Percentiles rank a stretch among this genome's conserved stretches.
Evolutionary conservation across 1,140 invertebrate genomes (phyloP).

Genomic region (Neodiprion fabricii): DNA sequence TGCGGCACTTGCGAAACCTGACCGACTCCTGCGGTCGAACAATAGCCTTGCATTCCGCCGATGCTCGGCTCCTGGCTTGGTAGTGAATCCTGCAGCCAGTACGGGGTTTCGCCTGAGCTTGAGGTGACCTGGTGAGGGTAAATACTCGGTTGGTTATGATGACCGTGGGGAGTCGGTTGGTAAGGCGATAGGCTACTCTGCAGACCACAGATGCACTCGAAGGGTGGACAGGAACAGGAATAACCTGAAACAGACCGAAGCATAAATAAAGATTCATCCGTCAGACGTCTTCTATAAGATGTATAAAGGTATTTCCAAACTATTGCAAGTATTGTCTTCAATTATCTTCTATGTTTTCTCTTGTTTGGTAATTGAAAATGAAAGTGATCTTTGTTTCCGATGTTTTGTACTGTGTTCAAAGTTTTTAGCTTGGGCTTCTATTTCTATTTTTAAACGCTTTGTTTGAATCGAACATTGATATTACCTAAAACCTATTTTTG

Average conservation of each 20-base stretch:
- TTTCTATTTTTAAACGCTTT: no score
- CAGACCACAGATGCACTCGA: conserved; percentile 66
- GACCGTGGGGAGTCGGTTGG: conserved; percentile 47
- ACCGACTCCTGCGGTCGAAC: conserved; percentile 8
- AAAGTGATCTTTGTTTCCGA: no score
- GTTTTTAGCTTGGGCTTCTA: no score
- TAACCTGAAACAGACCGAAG: conserved; percentile 58
- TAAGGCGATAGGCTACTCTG: conserved; percentile 43
- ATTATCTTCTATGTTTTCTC: no score
- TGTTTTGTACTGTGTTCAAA: no score
- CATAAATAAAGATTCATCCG: conserved; percentile 18
- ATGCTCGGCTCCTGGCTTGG: conserved; percentile 39
- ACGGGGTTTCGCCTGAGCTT: conserved; percentile 36
- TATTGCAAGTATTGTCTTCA: no score
- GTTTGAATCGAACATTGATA: no score
- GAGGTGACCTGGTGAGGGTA: conserved; percentile 41
- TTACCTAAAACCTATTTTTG: no score
- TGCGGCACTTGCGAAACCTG: conserved; percentile 47
- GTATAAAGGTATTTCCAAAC: no score
- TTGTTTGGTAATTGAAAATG: no score
- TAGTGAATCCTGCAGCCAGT: conserved; percentile 50
- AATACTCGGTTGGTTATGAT: conserved; percentile 23
- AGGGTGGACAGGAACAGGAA: conserved; percentile 70
- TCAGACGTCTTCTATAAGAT: not conserved
- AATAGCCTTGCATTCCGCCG: conserved; percentile 33